Base-by-base conservation (phyloP, 2,888 invertebrate genomes). In the Plebejus argus region DNA sequence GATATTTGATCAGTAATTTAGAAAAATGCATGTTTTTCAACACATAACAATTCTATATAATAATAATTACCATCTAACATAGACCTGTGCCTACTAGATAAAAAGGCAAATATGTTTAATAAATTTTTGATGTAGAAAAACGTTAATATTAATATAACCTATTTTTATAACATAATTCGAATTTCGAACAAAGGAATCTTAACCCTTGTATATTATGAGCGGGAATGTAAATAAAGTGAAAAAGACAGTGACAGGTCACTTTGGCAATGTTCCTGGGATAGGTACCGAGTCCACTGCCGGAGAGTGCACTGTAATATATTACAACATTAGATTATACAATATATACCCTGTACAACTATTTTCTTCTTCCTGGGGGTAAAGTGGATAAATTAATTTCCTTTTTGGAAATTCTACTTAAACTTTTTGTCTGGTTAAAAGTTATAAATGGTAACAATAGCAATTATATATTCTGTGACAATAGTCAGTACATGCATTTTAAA, bases 181-280 rank as follows among this genome's bases (percentile, higher is more conserved):
- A 66, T 66, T 66, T 66, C 66, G 10, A 66, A 66, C 66, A 66
- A 66, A 66, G 33, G 28, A 33, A 66, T 66, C 66, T 33, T 66
- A 66, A 66, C 66, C 61, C 23, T 61, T 12, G 66, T 66, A 66
- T 15, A 28, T 45, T 15, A 28, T 45, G 77, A 76, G 72, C 80
- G 72, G 76, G 79, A 80, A 79, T 77, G 78, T 79, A 76, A 80
- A 81, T 81, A 82, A 82, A 87, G 85, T 81, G 81, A 75, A 75
- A 77, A 78, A 77, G 79, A 74, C 78, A 77, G 82, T 85, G 89
- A 88, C 89, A 87, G 87, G 84, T 86, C 85, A 87, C 89, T 90
- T 89, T 90, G 90, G 90, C 90, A 88, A 80, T 75, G 85, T 84
- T 87, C 89, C 88, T 80, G 78, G 70, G 81, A 83, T 83, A 85